Evolutionary conservation across 2,888 invertebrate species (phyloP).

Genomic region (Leucoptera coffeella): DNA sequence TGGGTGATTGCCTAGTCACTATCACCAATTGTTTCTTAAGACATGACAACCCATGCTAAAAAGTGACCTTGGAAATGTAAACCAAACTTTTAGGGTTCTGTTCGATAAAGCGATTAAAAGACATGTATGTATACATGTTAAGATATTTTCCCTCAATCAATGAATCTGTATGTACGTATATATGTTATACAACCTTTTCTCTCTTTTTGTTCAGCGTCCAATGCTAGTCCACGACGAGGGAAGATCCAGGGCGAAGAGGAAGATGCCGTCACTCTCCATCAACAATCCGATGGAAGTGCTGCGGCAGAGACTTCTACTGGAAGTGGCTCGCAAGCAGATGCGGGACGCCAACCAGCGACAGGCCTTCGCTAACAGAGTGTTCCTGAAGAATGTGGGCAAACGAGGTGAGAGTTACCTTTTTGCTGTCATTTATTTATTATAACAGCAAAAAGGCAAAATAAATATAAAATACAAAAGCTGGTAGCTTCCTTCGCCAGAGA

Average conservation of each 20-base stretch:
- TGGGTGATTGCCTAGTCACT: no score
- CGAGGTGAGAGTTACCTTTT: no score
- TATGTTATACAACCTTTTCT: not conserved
- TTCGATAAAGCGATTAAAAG: no score
- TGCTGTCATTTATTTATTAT: no score
- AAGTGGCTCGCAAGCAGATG: conserved; percentile 78
- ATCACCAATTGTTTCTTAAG: no score
- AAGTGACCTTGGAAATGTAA: no score
- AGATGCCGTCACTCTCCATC: conserved; percentile 73
- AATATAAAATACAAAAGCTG: no score
- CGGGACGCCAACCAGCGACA: conserved; percentile 65
- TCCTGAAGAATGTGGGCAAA: conserved; percentile 73
- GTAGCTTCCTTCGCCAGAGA: no score
- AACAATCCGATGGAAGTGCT: conserved; percentile 84
- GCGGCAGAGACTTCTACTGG: conserved; percentile 71
- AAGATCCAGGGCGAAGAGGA: conserved; percentile 50
- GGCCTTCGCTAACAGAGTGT: conserved; percentile 65
- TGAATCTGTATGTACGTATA: not conserved
- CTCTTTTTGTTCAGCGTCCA: not conserved
- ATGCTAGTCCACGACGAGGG: no score
- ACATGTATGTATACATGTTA: not conserved
- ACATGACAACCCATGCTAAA: no score
- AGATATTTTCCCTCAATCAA: not conserved
- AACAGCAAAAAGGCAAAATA: no score
- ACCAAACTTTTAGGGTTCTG: no score